Evolutionary conservation across 2,113 vertebrate genomes (phyloP), one percentile per base, ranked within the genome.

Genomic region (Nycticebus coucang): DNA sequence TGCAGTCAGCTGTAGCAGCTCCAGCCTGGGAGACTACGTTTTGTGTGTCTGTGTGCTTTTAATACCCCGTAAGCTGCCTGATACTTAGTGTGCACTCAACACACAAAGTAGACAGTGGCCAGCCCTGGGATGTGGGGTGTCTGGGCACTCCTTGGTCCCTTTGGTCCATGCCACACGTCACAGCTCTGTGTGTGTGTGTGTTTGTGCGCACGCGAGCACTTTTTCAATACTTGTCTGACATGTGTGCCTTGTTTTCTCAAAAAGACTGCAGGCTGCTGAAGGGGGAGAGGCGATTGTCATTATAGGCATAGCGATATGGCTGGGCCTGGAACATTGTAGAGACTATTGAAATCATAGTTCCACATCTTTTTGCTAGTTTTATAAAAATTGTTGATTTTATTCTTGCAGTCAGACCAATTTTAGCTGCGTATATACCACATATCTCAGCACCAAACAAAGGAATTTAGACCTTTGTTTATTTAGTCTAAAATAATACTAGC

Each of bases 381-480:
- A 60, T 71, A 69, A 62, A 77, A 90, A 45, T 18, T n/a, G 13
- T n/a, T 88, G 15, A 91, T 87, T 71, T 96, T 77, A 79, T 28
- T 79, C 59, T 96, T 71, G 10, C 10, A 66, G 0, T 37, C 68
- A 14, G 17, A 17, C 45, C 33, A 83, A 12, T 80, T 62, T 53
- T 74, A 26, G 30, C 55, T 69, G 28, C 81, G 17, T 57, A 28
- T n/a, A 14, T 55, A 60, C 4, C 21, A 53, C 66, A 77, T 7
- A 50, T 64, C 53, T 89, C 59, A 26, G 35, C 15, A 69, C 26
- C 7, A 57, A 72, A 45, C 18, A 66, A 60, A 59, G 57, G 78
- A 72, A 91, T 64, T 72, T 62, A 93, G 45, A 64, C 30, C 55
- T 89, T 94, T 81, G 74, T 71, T 82, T 89, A 89, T 77, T 86